Percentiles rank a stretch among this genome's conserved stretches.
Conservation (phyloP, 2,797 vertebrate genomes). For the Anguilla pacifica region DNA sequence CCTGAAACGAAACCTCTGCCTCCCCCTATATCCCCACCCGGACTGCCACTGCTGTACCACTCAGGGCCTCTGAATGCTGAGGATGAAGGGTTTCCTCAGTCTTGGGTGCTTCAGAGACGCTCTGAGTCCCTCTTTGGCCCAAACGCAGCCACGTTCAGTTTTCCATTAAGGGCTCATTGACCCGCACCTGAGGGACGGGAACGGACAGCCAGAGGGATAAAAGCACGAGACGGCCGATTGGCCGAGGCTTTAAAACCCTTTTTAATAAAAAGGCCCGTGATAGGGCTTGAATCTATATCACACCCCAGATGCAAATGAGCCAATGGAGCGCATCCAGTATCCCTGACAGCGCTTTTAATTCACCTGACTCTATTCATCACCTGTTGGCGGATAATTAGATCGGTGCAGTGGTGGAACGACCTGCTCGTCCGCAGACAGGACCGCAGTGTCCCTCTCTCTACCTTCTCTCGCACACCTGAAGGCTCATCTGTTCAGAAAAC, state of each 20-base stretch:
- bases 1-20: no score
- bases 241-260: background rate
- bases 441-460: background rate
- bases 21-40: no score
- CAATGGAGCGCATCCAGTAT: background rate
- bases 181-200: background rate
- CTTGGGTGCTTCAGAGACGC: background rate
- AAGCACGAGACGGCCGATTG: background rate
- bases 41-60: background rate
- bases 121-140: background rate
- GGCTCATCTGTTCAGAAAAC: no score
- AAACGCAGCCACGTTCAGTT: background rate
- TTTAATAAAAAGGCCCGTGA: background rate
- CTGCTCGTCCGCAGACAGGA: background rate
- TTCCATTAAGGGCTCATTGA: constrained; percentile 7
- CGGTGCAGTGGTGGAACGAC: background rate
- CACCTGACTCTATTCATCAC: constrained; percentile 1
- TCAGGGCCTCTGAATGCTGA: background rate
- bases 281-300: background rate
- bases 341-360: background rate
- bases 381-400: constrained; percentile 15
- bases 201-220: background rate
- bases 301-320: background rate
- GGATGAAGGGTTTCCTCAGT: background rate
- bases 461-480: background rate